phyloP scores from a whole-genome alignment of 2,888 invertebrate genomes.

The Caenorhabditis imperialis region DNA sequence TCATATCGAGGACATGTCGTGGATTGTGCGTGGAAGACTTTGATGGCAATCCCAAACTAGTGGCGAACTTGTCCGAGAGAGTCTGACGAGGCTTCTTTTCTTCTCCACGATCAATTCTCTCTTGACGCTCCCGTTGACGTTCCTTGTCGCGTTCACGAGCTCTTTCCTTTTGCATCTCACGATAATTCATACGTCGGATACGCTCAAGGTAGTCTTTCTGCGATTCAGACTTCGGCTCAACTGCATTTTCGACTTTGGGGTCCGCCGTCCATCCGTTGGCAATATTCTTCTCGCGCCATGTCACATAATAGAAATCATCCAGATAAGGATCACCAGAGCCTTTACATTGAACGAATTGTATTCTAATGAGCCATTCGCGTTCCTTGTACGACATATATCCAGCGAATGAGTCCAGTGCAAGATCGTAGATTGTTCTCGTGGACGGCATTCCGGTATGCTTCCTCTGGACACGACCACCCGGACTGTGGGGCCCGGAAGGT shows the following conservation, averaged over 20 bases:
- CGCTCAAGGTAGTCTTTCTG: conserved; percentile 34
- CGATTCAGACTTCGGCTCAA: conserved; percentile 28
- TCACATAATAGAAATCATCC: conserved; percentile 95
- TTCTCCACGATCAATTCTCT: conserved; percentile 40
- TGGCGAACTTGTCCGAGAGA: conserved; percentile 53
- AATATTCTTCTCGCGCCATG: conserved; percentile 57
- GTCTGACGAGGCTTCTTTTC: conserved; percentile 40
- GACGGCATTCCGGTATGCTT: conserved; percentile 66
- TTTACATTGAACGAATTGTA: conserved; percentile 89
- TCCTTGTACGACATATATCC: conserved; percentile 94
- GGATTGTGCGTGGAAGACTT: conserved; percentile 65
- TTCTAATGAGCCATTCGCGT: conserved; percentile 95
- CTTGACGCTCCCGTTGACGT: conserved; percentile 40
- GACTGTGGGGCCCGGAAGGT: conserved; percentile 25
- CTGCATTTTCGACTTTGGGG: conserved; percentile 17
- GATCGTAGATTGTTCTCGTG: conserved; percentile 73
- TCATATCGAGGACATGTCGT: conserved; percentile 66
- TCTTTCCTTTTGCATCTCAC: conserved; percentile 53
- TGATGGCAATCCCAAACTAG: conserved; percentile 58
- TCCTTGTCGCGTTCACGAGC: conserved; percentile 36
- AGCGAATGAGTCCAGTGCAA: conserved; percentile 75
- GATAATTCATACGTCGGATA: conserved; percentile 46
- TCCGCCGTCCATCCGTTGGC: conserved; percentile 50
- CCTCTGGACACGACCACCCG: conserved; percentile 25
- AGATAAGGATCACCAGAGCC: conserved; percentile 95